Evolutionary conservation across 2,888 invertebrate species (phyloP).

Genomic region (Drosophila mimica): DNA sequence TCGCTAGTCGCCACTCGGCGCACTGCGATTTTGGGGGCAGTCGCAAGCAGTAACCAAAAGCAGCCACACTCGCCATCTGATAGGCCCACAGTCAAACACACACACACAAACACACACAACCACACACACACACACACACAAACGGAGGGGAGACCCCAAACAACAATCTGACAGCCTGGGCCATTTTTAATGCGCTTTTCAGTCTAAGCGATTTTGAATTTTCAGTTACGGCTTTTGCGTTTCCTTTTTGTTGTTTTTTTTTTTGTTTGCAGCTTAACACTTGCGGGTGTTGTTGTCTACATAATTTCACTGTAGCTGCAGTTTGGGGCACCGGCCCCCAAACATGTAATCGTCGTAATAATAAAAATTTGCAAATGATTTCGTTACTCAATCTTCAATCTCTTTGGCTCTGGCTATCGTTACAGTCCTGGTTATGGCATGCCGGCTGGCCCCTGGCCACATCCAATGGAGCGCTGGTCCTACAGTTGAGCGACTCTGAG

Average conservation of each 20-base stretch:
- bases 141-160: conserved; percentile 19
- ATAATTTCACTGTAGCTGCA: conserved; percentile 60
- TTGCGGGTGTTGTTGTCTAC: conserved; percentile 81
- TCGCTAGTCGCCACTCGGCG: conserved; percentile 67
- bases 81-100: conserved; percentile 67
- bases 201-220: conserved; percentile 61
- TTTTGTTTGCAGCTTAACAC: conserved; percentile 76
- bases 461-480: conserved; percentile 87
- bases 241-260: conserved; percentile 47
- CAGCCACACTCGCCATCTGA: conserved; percentile 75
- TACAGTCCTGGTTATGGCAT: conserved; percentile 87
- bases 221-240: conserved; percentile 42
- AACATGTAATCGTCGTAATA: conserved; percentile 79
- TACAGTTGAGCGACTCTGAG: conserved; percentile 88
- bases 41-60: conserved; percentile 20
- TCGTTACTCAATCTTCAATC: conserved; percentile 77
- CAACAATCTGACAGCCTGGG: conserved; percentile 67
- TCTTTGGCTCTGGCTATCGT: conserved; percentile 44
- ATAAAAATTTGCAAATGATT: conserved; percentile 80
- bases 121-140: not conserved
- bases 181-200: conserved; percentile 79
- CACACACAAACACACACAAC: conserved; percentile 43
- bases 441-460: conserved; percentile 89
- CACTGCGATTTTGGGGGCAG: conserved; percentile 33
- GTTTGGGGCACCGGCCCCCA: conserved; percentile 2